Evolutionary conservation across 2,888 invertebrate species (phyloP).

Genomic region (Oscheius onirici): DNA sequence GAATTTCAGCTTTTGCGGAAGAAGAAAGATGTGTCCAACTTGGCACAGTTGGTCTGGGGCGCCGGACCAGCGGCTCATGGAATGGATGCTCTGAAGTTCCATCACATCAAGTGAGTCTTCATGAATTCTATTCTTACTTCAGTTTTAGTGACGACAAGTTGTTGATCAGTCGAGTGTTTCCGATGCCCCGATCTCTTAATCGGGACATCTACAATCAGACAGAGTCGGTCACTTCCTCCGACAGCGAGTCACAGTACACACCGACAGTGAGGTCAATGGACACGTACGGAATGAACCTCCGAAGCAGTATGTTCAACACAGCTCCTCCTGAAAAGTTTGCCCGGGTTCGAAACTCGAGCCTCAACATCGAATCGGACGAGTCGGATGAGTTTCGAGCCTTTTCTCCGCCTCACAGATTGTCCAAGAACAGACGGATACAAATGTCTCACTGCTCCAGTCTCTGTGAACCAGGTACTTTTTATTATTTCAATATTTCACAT

Average conservation of each 20-base stretch:
- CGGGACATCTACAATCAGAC: conserved; percentile 9
- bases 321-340: conserved; percentile 41
- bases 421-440: conserved; percentile 49
- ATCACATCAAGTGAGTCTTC: conserved; percentile 51
- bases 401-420: conserved; percentile 60
- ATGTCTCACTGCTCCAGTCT: conserved; percentile 57
- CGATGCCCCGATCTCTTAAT: conserved; percentile 37
- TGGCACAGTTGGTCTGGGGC: conserved; percentile 60
- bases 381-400: conserved; percentile 47
- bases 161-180: conserved; percentile 58
- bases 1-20: conserved; percentile 34
- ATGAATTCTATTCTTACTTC: background rate
- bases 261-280: conserved; percentile 60
- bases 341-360: conserved; percentile 41
- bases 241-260: conserved; percentile 55
- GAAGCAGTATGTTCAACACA: conserved; percentile 34
- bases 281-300: conserved; percentile 28
- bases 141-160: conserved; percentile 49
- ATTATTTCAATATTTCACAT: background rate
- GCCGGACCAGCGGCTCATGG: conserved; percentile 48
- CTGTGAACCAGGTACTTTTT: conserved; percentile 50
- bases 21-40: conserved; percentile 36
- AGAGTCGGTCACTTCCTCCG: conserved; percentile 45
- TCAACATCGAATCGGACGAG: conserved; percentile 35
- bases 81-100: conserved; percentile 61